Evolutionary conservation across 2,888 invertebrate species (phyloP).

Genomic region (Mimas tiliae): DNA sequence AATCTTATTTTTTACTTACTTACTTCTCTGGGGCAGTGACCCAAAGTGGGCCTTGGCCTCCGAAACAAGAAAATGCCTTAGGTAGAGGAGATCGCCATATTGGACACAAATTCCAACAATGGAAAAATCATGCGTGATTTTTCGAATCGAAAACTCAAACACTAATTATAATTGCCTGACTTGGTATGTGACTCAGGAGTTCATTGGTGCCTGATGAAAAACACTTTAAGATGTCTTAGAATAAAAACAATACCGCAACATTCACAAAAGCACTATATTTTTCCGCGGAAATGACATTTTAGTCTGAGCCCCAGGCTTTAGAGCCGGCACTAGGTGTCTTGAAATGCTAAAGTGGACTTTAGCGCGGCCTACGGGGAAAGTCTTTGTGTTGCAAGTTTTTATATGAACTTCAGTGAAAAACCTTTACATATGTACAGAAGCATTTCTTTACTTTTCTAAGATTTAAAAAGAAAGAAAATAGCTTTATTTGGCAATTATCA

Average conservation of each 20-base stretch:
- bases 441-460: neutral
- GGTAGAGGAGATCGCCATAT: too few relatives aligned
- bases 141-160: too few relatives aligned
- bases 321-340: conserved; percentile 23
- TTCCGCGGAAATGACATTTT: conserved; percentile 26
- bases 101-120: too few relatives aligned
- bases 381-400: conserved; percentile 7
- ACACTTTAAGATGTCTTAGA: neutral
- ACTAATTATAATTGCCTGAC: too few relatives aligned
- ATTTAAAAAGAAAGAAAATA: neutral
- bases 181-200: too few relatives aligned
- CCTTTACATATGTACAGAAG: neutral
- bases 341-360: conserved; percentile 32
- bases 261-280: conserved; percentile 3
- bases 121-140: too few relatives aligned
- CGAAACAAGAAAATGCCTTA: too few relatives aligned
- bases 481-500: too few relatives aligned
- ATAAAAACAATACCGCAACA: neutral
- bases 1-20: too few relatives aligned
- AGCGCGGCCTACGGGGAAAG: conserved; percentile 8
- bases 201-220: too few relatives aligned
- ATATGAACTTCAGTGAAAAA: conserved; percentile 7
- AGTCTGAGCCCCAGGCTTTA: conserved; percentile 13
- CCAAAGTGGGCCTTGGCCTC: too few relatives aligned
- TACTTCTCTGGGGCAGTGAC: too few relatives aligned